Evolutionary conservation across 2,113 vertebrate species (phyloP).

Genomic region (Corynorhinus townsendii): DNA sequence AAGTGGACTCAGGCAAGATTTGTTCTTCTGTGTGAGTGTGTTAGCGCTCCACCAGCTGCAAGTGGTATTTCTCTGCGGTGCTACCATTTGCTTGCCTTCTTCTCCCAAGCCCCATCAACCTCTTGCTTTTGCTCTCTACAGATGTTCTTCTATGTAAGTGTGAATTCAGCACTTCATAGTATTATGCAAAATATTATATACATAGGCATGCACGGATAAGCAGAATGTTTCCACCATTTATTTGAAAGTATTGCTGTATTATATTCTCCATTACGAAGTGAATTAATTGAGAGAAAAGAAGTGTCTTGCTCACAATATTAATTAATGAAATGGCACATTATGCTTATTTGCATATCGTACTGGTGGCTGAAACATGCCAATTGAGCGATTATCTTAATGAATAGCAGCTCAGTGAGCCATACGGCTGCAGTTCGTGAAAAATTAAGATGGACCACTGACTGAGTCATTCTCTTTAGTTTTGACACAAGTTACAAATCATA

Average conservation of each 20-base stretch:
- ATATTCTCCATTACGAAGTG: not conserved
- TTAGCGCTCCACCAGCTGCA: not conserved
- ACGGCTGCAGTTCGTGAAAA: conserved; percentile 26
- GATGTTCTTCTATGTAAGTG: not conserved
- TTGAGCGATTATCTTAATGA: conserved; percentile 65
- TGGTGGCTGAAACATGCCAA: conserved; percentile 54
- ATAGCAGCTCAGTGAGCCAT: conserved; percentile 45
- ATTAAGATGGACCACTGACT: conserved; percentile 41
- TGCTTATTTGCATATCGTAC: conserved; percentile 62
- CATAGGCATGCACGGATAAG: not conserved
- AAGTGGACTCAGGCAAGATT: not conserved
- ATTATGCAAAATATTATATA: not conserved
- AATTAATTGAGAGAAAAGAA: conserved; percentile 9
- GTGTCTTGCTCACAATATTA: conserved; percentile 43
- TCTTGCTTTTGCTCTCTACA: not conserved
- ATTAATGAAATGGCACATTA: conserved; percentile 55
- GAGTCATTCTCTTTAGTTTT: conserved; percentile 38
- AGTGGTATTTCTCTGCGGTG: not conserved
- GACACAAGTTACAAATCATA: conserved; percentile 32
- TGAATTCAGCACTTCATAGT: not conserved
- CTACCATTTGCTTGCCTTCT: not conserved
- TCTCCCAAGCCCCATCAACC: not conserved
- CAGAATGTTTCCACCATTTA: not conserved
- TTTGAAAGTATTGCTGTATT: not conserved
- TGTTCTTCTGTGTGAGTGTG: not conserved